Base-by-base conservation (phyloP, 53 echinoderm and acorn worm genomes). In the Actinopyga echinites region DNA sequence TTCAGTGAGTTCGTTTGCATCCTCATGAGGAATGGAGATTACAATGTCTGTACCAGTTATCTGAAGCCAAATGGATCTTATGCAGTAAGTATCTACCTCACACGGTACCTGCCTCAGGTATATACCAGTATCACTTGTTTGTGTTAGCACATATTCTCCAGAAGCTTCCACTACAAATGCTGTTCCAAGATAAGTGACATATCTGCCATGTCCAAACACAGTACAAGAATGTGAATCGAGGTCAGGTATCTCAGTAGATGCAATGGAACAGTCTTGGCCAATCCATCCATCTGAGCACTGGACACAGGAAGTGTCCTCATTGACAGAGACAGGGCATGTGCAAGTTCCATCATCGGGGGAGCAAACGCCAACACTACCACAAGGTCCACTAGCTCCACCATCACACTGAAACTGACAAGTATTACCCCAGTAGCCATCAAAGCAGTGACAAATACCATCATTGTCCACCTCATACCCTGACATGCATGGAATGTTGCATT, bases 51-150 rank as follows among this genome's bases (percentile, higher is more conserved):
- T 52, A 40, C 57, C 81, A 32, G n/a, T 1, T 31, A 92, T 81
- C 60, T 83, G 58, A 58, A 92, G 60, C 92, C 92, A 95, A 21
- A 95, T 63, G 2, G 85, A 78, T 10, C 87, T 92, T 35, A 90
- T 79, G 42, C 95, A 92, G 6, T 82, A 75, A 21, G 64, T 83
- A 30, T 88, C 86, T 2, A 83, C 90, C 30, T 80, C 86, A 83
- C 91, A 93, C n/a, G 93, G 93, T 26, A 88, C 90, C 52, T 90
- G 92, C 4, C 90, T 88, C 37, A 89, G 57, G 64, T 83, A 92
- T 2, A 95, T 83, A 23, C 87, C 59, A 37, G 83, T 32, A 12
- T 87, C 85, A 3, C 67, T 78, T 13, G 80, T 65, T 12, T 65
- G 56, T 8, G 90, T 67, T 28, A 95, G 75, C 11, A 80, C 66